These are phyloP conservation scores for Neuroterus valhalla DNA, from an alignment of 1,140 invertebrate species.

Conservation along the genomic window DNA sequence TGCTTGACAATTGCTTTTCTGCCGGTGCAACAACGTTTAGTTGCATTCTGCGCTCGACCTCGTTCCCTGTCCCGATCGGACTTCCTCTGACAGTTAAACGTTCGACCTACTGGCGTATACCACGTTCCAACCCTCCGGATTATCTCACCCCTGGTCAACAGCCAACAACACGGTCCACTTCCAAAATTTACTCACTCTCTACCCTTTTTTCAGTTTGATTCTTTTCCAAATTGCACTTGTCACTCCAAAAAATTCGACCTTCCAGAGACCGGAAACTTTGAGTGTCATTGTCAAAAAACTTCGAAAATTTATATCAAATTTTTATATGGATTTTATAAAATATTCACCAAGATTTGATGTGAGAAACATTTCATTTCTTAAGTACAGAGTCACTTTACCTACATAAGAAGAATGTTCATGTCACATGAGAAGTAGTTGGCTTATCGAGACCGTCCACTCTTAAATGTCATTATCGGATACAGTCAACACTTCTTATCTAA, in stretches of 20 bases:
- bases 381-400: no score
- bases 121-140: constrained; percentile 36
- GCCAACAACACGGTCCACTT: constrained; percentile 20
- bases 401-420: no score
- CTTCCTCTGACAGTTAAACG: constrained; percentile 30
- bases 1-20: not conserved
- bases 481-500: no score
- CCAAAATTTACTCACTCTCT: constrained; percentile 26
- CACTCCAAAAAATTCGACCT: not conserved
- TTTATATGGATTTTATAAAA: no score
- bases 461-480: no score
- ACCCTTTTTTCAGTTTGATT: not conserved
- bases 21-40: not conserved
- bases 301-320: no score
- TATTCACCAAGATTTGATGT: no score
- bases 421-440: no score
- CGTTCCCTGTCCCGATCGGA: constrained; percentile 26
- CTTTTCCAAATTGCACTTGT: not conserved
- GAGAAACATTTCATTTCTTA: no score
- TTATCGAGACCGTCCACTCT: no score
- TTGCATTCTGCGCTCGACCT: constrained; percentile 21
- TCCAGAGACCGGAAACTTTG: not conserved
- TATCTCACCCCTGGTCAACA: constrained; percentile 36
- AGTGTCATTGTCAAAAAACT: no score
- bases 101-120: constrained; percentile 34